These are phyloP conservation scores for Diplodus puntazzo DNA, from an alignment of 2,797 vertebrate genomes.

Conservation along the genomic window DNA sequence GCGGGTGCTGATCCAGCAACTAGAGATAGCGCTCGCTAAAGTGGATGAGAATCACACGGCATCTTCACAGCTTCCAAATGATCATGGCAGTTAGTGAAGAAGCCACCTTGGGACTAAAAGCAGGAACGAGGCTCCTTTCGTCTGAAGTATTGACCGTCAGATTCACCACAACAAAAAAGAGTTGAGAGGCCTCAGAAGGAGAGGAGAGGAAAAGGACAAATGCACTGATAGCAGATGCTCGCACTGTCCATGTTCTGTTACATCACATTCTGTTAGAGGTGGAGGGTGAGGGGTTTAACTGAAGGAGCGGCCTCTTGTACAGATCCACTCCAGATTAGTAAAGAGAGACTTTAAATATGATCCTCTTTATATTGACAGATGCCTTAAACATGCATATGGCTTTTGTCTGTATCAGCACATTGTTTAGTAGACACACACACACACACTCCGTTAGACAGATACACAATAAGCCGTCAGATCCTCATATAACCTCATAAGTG, in stretches of 20 bases:
- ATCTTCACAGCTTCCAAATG: slow-evolving; percentile 85
- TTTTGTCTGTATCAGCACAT: slow-evolving; percentile 54
- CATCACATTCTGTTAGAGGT: slow-evolving; percentile 56
- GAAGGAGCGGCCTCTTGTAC: slow-evolving; percentile 42
- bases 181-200: slow-evolving; percentile 20
- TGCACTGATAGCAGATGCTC: slow-evolving; percentile 41
- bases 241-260: slow-evolving; percentile 42
- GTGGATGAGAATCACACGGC: slow-evolving; percentile 86
- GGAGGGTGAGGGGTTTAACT: slow-evolving; percentile 43
- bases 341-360: slow-evolving; percentile 63
- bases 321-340: slow-evolving; percentile 51
- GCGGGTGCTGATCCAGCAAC: slow-evolving; percentile 96
- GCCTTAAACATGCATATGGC: slow-evolving; percentile 66
- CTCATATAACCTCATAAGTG: slow-evolving; percentile 22
- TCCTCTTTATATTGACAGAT: slow-evolving; percentile 68
- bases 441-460: slow-evolving; percentile 69
- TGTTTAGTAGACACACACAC: slow-evolving; percentile 41
- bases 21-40: slow-evolving; percentile 91
- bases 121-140: background rate
- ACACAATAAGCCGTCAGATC: slow-evolving; percentile 54
- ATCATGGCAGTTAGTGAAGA: slow-evolving; percentile 89
- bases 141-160: background rate
- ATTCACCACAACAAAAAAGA: slow-evolving; percentile 23
- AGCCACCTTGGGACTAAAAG: slow-evolving; percentile 7
- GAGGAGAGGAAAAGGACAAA: background rate